Percentiles rank a stretch among this genome's conserved stretches.
Conservation (phyloP, 2,797 vertebrate species). For the Myotis planiceps region DNA sequence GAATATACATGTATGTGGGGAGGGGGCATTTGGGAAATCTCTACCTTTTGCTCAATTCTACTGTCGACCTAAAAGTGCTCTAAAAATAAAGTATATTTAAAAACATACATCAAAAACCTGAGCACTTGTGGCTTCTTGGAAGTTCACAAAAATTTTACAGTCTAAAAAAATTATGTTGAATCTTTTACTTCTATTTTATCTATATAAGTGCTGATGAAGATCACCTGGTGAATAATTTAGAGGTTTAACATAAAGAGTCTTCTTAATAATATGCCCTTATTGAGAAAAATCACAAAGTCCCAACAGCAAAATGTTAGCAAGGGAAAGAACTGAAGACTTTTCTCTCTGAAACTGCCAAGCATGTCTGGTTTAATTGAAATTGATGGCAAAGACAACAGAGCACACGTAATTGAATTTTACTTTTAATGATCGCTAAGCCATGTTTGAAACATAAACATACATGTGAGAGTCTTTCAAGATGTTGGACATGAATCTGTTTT, state of each 20-base stretch:
- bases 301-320: slow-evolving; percentile 15
- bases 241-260: neutral
- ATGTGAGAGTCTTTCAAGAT: slow-evolving; percentile 48
- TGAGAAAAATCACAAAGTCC: neutral
- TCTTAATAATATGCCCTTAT: neutral
- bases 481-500: slow-evolving; percentile 23
- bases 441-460: slow-evolving; percentile 59
- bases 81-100: neutral
- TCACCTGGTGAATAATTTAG: neutral
- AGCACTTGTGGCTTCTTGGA: neutral
- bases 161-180: neutral
- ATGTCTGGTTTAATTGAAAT: slow-evolving; percentile 54
- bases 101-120: neutral
- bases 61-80: neutral
- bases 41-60: neutral
- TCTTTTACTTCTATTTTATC: neutral
- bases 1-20: neutral
- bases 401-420: slow-evolving; percentile 60
- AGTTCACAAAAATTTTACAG: neutral
- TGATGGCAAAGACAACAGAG: slow-evolving; percentile 52
- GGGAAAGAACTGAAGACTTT: neutral
- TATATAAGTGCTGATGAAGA: neutral
- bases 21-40: neutral
- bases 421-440: slow-evolving; percentile 53
- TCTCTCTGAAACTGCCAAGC: neutral